These are phyloP conservation scores for Muraenolepis orangiensis DNA, from an alignment of 2,797 vertebrate genomes.

Conservation along the genomic window DNA sequence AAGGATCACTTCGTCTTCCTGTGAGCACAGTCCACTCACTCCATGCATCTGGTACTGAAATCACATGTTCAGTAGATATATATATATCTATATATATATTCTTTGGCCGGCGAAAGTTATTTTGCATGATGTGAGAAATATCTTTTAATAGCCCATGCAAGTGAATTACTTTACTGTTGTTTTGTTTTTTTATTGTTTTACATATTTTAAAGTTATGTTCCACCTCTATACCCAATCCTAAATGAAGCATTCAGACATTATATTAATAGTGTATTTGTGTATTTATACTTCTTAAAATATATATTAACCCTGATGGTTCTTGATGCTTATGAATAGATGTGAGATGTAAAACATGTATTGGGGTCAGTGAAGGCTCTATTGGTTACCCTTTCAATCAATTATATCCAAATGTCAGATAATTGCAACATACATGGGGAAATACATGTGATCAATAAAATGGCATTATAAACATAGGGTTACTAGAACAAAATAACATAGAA, in stretches of 20 bases:
- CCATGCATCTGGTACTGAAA: conserved; percentile 64
- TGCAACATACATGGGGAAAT: not conserved
- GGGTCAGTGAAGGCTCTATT: not conserved
- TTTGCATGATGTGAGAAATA: not conserved
- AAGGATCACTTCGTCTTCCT: conserved; percentile 55
- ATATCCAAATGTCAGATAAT: not conserved
- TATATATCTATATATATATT: too few species aligned
- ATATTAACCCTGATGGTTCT: too few species aligned
- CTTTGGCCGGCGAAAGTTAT: not conserved
- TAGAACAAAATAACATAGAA: not conserved
- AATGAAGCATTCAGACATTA: not conserved
- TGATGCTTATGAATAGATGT: too few species aligned
- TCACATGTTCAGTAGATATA: not conserved
- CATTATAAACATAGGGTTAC: not conserved
- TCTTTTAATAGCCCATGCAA: not conserved
- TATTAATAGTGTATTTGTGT: too few species aligned
- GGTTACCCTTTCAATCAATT: too few species aligned
- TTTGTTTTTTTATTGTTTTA: not conserved
- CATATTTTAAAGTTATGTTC: not conserved
- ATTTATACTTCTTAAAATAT: too few species aligned
- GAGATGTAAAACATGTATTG: too few species aligned
- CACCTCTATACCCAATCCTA: not conserved
- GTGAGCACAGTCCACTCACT: conserved; percentile 70
- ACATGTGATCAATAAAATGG: not conserved
- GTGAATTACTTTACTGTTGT: not conserved